Evolutionary conservation across 2,888 invertebrate species (phyloP).

Genomic region (Mongoloraphidia duomilia): DNA sequence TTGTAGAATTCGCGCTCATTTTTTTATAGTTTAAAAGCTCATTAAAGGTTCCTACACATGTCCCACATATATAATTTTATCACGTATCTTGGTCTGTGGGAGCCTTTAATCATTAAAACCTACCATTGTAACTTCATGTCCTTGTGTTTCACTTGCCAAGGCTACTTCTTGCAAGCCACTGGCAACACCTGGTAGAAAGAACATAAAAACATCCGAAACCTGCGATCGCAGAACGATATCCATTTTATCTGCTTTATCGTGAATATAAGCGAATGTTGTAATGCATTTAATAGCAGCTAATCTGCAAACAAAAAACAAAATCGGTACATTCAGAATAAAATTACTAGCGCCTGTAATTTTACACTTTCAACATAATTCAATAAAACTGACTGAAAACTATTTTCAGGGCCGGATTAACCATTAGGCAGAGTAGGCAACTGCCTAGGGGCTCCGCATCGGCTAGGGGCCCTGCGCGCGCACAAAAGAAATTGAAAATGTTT

Average conservation of each 20-base stretch:
- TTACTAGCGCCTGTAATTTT: neutral
- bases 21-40: too few species aligned
- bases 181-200: slow-evolving; percentile 49
- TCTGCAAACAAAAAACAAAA: slow-evolving; percentile 22
- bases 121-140: slow-evolving; percentile 46
- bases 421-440: too few species aligned
- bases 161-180: slow-evolving; percentile 43
- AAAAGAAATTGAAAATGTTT: too few species aligned
- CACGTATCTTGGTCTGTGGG: neutral
- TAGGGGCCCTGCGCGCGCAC: too few species aligned
- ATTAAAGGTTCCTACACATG: too few species aligned
- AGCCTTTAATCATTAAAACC: slow-evolving; percentile 11
- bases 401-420: too few species aligned
- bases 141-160: slow-evolving; percentile 39
- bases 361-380: neutral
- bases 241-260: slow-evolving; percentile 35
- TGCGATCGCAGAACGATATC: slow-evolving; percentile 36
- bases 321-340: neutral
- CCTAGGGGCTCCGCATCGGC: too few species aligned
- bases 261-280: slow-evolving; percentile 45
- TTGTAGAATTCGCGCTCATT: too few species aligned
- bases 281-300: slow-evolving; percentile 41
- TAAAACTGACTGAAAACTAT: too few species aligned
- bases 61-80: too few species aligned
- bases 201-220: slow-evolving; percentile 41